Base-by-base conservation (phyloP, 35 echinoderm and acorn worm genomes). In the Heliocidaris erythrogramma region DNA sequence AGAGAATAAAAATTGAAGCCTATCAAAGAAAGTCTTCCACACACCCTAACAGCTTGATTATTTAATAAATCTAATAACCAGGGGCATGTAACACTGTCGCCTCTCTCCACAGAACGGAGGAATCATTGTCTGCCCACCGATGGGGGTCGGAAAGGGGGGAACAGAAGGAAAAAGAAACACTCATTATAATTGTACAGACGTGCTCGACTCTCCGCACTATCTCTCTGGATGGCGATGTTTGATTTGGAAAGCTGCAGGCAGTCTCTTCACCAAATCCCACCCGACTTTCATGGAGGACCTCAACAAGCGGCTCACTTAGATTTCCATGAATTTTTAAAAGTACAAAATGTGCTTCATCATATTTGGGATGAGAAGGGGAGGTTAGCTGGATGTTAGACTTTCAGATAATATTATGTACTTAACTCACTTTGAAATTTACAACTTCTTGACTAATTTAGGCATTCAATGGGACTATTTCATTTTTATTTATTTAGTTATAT, bases 71-170 rank as follows among this genome's bases (percentile, higher is more conserved):
- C 18, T 16, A 89, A 89, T 89, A 47, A 89, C 47, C 47, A 1
- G 7, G 31, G 87, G 87, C 87, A 89, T 47, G 87, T 18, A 35
- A 89, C 87, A 47, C 87, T 89, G 87, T 89, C 87, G 87, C 87
- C 87, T 89, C 31, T 48, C 87, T 78, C 27, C n/a, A 78, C 65
- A 78, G 65, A 78, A 78, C 27, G 65, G 27, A 78, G 65, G 65
- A 78, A 78, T 78, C 65, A 78, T 78, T 78, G 65, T 78, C 65
- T 78, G 65, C 65, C 65, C 65, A 78, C 65, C 2, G 27, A 7
- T 8, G 27, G 65, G 65, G 65, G 7, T 78, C 65, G 27, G 21
- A 18, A n/a, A 78, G 27, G 65, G 65, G 65, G 65, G 24, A n/a
- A n/a, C 65, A n/a, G 2, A n/a, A 78, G 65, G 27, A 78, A 7